Conservation (phyloP, 30 jellyfish, hydroid and myxozoan genomes). For the Calvadosia cruxmelitensis region DNA sequence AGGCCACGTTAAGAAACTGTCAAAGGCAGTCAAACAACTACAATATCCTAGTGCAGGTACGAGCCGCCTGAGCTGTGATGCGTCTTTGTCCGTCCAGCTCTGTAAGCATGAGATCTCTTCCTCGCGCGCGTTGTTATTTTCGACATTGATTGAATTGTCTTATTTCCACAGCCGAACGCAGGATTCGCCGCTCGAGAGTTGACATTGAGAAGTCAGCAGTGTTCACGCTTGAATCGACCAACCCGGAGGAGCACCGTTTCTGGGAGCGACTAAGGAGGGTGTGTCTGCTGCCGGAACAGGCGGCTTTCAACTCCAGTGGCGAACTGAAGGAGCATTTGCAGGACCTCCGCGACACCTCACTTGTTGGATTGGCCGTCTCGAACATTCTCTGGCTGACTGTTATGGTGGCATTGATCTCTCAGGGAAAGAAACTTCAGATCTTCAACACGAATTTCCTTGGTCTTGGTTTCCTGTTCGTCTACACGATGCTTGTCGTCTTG, state of each 20-base stretch:
- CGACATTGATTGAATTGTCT: neutral
- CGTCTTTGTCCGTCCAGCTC: too few species aligned
- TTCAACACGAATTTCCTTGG: constrained; percentile 84
- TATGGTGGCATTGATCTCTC: constrained; percentile 76
- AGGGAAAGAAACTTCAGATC: constrained; percentile 73
- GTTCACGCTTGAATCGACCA: constrained; percentile 22
- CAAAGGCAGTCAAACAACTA: constrained; percentile 54
- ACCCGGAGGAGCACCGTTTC: constrained; percentile 49
- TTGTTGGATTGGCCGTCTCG: constrained; percentile 62
- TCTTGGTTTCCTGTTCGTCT: constrained; percentile 46
- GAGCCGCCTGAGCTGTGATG: neutral
- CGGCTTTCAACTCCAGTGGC: constrained; percentile 79
- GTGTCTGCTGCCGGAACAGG: constrained; percentile 90
- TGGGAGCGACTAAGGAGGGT: constrained; percentile 57
- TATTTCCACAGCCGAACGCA: constrained; percentile 46
- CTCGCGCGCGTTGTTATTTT: neutral
- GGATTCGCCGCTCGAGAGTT: constrained; percentile 63
- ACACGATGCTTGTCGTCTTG: constrained; percentile 57
- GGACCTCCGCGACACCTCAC: constrained; percentile 84
- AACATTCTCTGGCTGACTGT: constrained; percentile 77
- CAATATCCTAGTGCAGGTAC: constrained; percentile 91
- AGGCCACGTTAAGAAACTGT: constrained; percentile 62
- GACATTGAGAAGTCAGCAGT: constrained; percentile 37
- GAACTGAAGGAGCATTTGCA: constrained; percentile 67
- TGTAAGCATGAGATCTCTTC: too few species aligned